A percentile compares a stretch with the other conserved stretches of the same genome.
Conservation (phyloP, 2,113 vertebrate genomes). For the Chrysemys picta region DNA sequence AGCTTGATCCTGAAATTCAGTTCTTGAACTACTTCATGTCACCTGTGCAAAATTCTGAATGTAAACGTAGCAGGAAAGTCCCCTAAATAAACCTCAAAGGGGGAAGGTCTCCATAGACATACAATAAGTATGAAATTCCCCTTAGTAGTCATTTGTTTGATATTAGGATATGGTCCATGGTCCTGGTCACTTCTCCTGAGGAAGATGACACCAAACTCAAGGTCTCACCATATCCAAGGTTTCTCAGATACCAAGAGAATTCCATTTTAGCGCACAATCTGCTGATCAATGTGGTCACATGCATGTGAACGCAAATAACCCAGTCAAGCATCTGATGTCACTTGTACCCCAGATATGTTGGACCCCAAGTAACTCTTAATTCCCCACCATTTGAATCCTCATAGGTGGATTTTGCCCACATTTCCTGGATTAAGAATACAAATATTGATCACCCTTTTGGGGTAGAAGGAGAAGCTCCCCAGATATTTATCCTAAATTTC, state of each 20-base stretch:
- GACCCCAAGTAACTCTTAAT: not conserved
- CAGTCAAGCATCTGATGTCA: not conserved
- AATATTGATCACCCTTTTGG: too few species aligned
- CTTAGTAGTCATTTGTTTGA: not conserved
- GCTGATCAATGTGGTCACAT: not conserved
- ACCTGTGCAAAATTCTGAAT: not conserved
- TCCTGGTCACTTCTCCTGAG: not conserved
- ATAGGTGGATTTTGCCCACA: not conserved
- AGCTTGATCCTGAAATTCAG: not conserved
- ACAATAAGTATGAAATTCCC: not conserved
- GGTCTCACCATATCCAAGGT: not conserved
- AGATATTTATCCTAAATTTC: not conserved
- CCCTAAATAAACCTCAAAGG: not conserved
- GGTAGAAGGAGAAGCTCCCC: not conserved
- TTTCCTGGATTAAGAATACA: too few species aligned
- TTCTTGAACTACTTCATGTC: not conserved
- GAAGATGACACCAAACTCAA: not conserved
- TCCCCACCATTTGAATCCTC: not conserved
- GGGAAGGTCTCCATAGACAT: not conserved
- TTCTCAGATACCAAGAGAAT: not conserved
- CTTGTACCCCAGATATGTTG: accelerated
- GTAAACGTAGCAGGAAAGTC: not conserved
- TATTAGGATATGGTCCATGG: not conserved
- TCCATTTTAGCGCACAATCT: not conserved
- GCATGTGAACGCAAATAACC: not conserved